Evolutionary conservation across 2,888 invertebrate species (phyloP), one percentile per base, ranked within the genome.

Genomic region (Ecliptopera silaceata): DNA sequence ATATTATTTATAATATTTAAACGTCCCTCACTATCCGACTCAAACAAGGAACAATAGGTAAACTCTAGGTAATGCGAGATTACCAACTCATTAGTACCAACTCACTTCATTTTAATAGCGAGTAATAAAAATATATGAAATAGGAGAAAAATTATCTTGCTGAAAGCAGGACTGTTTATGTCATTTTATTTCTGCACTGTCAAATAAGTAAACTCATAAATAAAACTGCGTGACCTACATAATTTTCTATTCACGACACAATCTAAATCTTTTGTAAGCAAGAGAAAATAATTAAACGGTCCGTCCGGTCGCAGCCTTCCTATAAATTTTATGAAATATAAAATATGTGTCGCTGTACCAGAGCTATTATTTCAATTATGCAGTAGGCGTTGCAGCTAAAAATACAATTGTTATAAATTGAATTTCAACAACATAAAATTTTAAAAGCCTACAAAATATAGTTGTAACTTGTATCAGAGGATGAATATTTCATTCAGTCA

Each of bases 221-320:
- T 55, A 51, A 17, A 36, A 49, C 55, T 62, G 64, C 66, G 62
- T 56, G 58, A 42, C 51, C 54, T 47, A 49, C 46, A 59, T 53
- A 56, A 61, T 61, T 64, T 55, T 46, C 48, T 50, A 17, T 51
- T 47, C 48, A 43, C 44, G 45, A 50, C 50, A 44, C 44, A 57
- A 82, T 84, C 79, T 80, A 76, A 82, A 84, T 84, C 79, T 80
- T 75, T 68, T 75, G 77, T 79, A 84, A 87, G 84, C 83, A 84
- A 77, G 74, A 80, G 78, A 82, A 84, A 82, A 84, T 84, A 85
- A 86, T 84, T 84, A 84, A 81, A 80, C 68, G 70, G 57, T 65
- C 73, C 39, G 68, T 68, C 67, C 72, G 77, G 71, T 71, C 69
- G 72, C 66, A 66, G 71, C 75, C 67, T 76, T 75, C 70, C 77